Conservation (phyloP, 2,797 vertebrate genomes). For the Rhyacichthys aspro region DNA sequence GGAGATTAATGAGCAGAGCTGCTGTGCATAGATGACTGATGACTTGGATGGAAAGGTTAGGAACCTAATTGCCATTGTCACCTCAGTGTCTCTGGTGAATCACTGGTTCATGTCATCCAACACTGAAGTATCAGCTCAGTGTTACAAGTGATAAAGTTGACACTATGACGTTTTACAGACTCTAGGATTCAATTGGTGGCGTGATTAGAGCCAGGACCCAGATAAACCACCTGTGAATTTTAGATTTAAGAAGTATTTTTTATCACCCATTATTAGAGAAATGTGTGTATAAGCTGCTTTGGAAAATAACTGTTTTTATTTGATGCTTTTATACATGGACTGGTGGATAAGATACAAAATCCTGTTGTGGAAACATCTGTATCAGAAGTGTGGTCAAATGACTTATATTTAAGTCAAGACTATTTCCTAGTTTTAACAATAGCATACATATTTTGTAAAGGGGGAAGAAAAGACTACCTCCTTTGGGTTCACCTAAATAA, state of each 20-base stretch:
- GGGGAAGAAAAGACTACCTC: constrained; percentile 18
- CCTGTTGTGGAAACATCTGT: constrained; percentile 54
- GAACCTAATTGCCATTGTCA: constrained; percentile 59
- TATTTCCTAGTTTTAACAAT: constrained; percentile 75
- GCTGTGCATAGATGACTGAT: constrained; percentile 70
- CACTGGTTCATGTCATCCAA: constrained; percentile 62
- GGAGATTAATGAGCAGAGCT: constrained; percentile 62
- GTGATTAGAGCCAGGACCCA: constrained; percentile 21
- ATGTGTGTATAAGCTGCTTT: no score
- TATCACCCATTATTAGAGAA: no score
- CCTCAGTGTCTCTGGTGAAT: constrained; percentile 52
- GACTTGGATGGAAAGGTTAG: constrained; percentile 46
- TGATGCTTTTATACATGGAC: no score
- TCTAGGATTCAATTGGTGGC: constrained; percentile 20
- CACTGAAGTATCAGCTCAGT: constrained; percentile 46
- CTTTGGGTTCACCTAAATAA: constrained; percentile 35
- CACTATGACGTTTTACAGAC: constrained; percentile 44
- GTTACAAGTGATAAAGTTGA: constrained; percentile 56
- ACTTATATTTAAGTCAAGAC: no score
- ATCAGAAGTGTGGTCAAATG: constrained; percentile 60
- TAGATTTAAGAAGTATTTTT: no score
- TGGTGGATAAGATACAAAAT: background rate
- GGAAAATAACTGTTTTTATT: no score
- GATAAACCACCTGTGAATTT: constrained; percentile 35
- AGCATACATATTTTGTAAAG: constrained; percentile 66